Evolutionary conservation across 1,140 invertebrate species (phyloP).

Genomic region (Tetranychus urticae): DNA sequence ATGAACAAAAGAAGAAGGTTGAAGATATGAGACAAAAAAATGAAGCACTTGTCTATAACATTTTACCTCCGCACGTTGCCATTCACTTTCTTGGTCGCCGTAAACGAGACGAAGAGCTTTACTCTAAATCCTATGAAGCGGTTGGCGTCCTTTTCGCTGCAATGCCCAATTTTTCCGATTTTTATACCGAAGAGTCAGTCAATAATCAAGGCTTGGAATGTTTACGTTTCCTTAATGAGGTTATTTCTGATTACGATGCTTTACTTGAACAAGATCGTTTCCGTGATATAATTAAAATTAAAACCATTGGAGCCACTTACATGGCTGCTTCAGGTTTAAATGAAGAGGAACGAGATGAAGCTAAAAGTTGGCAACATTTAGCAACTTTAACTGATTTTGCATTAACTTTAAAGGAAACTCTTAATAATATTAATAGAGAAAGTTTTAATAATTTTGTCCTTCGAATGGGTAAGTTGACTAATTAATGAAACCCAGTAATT

Average conservation of each 20-base stretch:
- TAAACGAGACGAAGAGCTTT: constrained; percentile 36
- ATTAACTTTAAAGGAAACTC: constrained; percentile 58
- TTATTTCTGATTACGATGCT: constrained; percentile 91
- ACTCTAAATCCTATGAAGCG: constrained; percentile 74
- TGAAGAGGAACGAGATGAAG: constrained; percentile 26
- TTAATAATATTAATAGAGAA: constrained; percentile 75
- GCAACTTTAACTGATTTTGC: constrained; percentile 67
- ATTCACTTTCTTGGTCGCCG: constrained; percentile 56
- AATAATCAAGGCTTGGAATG: constrained; percentile 91
- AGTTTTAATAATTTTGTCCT: constrained; percentile 85
- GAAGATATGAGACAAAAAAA: constrained; percentile 63
- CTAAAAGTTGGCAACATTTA: constrained; percentile 57
- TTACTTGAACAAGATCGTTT: constrained; percentile 57
- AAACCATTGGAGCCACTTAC: constrained; percentile 89
- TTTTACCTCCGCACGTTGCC: constrained; percentile 59
- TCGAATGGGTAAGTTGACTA: constrained; percentile 39
- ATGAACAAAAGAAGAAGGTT: constrained; percentile 55
- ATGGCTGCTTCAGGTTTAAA: constrained; percentile 88
- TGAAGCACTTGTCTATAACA: constrained; percentile 49
- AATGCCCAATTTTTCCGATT: constrained; percentile 84
- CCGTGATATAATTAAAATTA: constrained; percentile 75
- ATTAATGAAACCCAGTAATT: no score
- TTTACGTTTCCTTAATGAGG: constrained; percentile 83
- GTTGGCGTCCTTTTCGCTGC: constrained; percentile 78
- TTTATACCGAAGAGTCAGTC: constrained; percentile 80